Conservation (phyloP, 2,797 vertebrate species). For the Tamandua tetradactyla region DNA sequence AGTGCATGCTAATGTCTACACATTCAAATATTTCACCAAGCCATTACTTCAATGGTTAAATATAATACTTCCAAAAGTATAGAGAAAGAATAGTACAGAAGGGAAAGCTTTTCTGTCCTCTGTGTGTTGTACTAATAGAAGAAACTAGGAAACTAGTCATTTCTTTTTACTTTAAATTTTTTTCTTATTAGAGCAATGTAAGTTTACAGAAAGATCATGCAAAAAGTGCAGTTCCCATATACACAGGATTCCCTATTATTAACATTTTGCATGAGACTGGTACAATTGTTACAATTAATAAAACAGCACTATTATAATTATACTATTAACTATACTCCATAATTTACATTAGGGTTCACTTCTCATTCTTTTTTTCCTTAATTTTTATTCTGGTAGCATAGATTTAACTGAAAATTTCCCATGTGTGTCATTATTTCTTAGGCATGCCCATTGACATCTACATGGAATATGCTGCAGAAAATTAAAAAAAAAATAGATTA, state of each 20-base stretch:
- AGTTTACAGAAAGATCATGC: no score
- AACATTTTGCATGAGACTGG: no score
- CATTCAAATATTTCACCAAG: not conserved
- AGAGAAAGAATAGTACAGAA: not conserved
- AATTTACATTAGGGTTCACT: no score
- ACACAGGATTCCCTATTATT: no score
- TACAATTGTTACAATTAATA: no score
- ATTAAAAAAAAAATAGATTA: not conserved
- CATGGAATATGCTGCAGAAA: not conserved
- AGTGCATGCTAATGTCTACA: not conserved
- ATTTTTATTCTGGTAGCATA: no score
- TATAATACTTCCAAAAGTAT: not conserved
- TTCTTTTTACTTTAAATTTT: not conserved
- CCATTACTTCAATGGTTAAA: conserved; percentile 3
- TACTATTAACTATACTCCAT: no score
- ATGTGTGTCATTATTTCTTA: not conserved
- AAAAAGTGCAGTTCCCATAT: no score
- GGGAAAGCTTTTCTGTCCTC: not conserved
- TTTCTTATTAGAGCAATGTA: no score
- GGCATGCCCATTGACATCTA: not conserved
- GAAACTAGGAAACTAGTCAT: not conserved
- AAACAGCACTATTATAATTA: no score
- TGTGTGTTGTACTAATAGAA: not conserved
- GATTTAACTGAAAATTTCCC: no score
- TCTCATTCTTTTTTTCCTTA: no score